Conservation (phyloP, 1,140 invertebrate genomes). For the Brachionus paranguensis region DNA sequence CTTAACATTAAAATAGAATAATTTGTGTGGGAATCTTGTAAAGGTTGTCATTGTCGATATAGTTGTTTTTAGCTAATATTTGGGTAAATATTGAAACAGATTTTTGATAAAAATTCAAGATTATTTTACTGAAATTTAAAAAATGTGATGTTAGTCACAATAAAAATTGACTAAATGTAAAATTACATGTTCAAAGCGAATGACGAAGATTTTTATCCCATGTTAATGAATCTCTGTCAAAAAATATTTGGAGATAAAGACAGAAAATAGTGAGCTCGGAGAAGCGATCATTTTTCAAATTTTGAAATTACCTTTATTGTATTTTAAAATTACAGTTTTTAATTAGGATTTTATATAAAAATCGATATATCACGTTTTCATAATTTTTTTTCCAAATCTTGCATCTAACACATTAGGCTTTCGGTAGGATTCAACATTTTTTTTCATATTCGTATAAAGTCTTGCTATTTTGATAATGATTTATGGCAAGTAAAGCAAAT, state of each 20-base stretch:
- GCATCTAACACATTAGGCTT: neutral
- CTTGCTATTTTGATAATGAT: neutral
- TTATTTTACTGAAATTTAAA: neutral
- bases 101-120: constrained; percentile 23
- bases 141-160: neutral
- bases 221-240: neutral
- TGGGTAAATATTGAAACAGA: constrained; percentile 26
- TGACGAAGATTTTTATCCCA: neutral
- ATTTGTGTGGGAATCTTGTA: constrained; percentile 9
- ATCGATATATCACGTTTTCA: neutral
- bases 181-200: neutral
- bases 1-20: constrained; percentile 2
- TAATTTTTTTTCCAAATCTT: neutral
- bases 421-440: neutral
- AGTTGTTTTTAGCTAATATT: neutral
- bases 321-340: neutral
- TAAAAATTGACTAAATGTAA: neutral
- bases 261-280: neutral
- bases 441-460: neutral
- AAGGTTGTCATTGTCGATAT: neutral
- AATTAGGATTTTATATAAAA: neutral
- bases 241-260: neutral
- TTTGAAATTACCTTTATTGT: neutral
- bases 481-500: too few relatives aligned
- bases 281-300: neutral